Evolutionary conservation across 2,797 vertebrate genomes (phyloP), one percentile per base, ranked within the genome.

Genomic region (Paguma larvata): DNA sequence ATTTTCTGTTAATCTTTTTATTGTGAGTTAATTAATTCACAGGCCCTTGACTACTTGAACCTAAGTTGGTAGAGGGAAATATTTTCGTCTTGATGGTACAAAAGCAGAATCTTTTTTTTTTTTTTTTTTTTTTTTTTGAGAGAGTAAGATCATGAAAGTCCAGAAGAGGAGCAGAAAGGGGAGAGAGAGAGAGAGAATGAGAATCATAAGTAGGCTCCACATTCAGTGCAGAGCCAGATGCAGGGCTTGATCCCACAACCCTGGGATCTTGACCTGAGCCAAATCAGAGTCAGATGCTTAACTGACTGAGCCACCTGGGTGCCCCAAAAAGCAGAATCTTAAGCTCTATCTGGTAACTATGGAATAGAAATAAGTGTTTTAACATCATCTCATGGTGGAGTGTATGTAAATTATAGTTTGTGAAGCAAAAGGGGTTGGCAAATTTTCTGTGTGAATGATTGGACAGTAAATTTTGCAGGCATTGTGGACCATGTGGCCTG

Each of bases 1-100:
- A 4, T 79, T 92, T 68, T n/a, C 16, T 75, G 9, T 83, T 92
- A 5, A 63, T 34, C 44, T 62, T 7, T 70, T n/a, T 75, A 32
- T 53, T 89, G 15, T 56, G 46, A 72, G 25, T 94, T 89, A 94
- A 79, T 84, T 79, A 94, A 79, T 79, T 84, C 46, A 51, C 19
- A 79, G 73, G 16, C 27, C 6, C 14, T 18, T 79, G 62, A 32
- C 1, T 9, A 38, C 21, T 85, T 25, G 30, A 73, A 46, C 5
- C 23, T 30, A 56, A 77, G 4, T 30, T 65, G 46, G 34, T 21
- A 94, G 38, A 92, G n/a, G 59, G 34, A 85, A 91, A 67, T 15
- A 25, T 77, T 59, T 65, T 83, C 34, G 18, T 89, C 44, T 13
- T 1, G 25, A 65, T 9, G 85, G 68, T 25, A 78, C 44, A 78